Evolutionary conservation across 2,113 vertebrate species (phyloP).

Genomic region (Labrus mixtus): DNA sequence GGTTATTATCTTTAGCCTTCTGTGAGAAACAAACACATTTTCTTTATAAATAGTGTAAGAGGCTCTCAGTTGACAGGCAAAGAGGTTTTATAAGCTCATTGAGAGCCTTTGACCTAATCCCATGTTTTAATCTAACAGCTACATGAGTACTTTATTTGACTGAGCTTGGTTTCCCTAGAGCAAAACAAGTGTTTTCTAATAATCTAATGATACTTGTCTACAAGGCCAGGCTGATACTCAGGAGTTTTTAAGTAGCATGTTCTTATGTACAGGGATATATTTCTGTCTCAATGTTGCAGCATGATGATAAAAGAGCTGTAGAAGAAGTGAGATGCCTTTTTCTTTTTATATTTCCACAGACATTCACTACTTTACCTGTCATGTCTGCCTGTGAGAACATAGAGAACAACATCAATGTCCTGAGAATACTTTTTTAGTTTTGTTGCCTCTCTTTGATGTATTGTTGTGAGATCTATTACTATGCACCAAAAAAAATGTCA

Average conservation of each 20-base stretch:
- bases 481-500: constrained; percentile 3
- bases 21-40: background rate
- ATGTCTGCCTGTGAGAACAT: background rate
- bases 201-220: constrained; percentile 21
- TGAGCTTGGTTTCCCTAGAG: constrained; percentile 23
- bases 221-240: background rate
- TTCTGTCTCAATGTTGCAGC: background rate
- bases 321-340: background rate
- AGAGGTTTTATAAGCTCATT: constrained; percentile 10
- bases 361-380: background rate
- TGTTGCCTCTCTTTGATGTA: background rate
- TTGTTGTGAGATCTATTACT: background rate
- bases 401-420: constrained; percentile 9
- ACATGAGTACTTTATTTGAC: constrained; percentile 26
- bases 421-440: background rate
- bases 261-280: constrained; percentile 24
- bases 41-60: constrained; percentile 13
- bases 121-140: constrained; percentile 43
- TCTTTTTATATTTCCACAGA: background rate
- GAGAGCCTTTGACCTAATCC: constrained; percentile 10
- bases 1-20: constrained; percentile 4
- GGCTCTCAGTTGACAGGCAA: constrained; percentile 9
- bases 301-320: background rate
- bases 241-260: constrained; percentile 12
- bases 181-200: constrained; percentile 4